Evolutionary conservation across 2,113 vertebrate species (phyloP).

Genomic region (Castor canadensis): DNA sequence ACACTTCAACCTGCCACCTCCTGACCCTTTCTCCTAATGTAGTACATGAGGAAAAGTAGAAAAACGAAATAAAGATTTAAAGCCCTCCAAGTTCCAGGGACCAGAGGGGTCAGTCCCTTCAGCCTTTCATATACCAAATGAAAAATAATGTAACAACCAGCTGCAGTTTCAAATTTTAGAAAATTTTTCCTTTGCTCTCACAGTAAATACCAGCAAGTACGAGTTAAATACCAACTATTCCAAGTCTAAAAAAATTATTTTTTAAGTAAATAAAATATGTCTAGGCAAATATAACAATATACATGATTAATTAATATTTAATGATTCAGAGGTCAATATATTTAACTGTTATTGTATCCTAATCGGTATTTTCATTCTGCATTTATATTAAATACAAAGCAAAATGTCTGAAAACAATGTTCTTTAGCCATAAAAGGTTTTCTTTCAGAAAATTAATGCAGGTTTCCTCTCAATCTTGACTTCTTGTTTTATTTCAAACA

Average conservation of each 20-base stretch:
- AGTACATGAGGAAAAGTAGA: background rate
- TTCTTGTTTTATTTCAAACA: slow-evolving; percentile 37
- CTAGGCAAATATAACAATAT: slow-evolving; percentile 17
- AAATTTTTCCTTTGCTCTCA: background rate
- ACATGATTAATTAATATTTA: background rate
- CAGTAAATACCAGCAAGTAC: background rate
- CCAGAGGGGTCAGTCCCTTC: background rate
- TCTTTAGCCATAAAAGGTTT: background rate
- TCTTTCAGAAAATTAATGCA: background rate
- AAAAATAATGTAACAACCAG: background rate
- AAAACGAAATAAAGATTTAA: background rate
- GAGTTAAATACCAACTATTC: background rate
- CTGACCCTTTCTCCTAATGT: background rate
- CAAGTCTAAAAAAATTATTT: too few species aligned
- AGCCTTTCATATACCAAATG: background rate
- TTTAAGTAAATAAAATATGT: background rate
- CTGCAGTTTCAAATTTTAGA: background rate
- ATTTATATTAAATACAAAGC: slow-evolving; percentile 15
- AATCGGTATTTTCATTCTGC: background rate
- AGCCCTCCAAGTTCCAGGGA: background rate
- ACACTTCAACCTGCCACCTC: background rate
- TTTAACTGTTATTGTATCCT: slow-evolving; percentile 19
- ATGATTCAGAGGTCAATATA: background rate
- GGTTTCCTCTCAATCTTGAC: slow-evolving; percentile 18
- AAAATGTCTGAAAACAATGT: slow-evolving; percentile 27